These are phyloP conservation scores for Elysia chlorotica DNA, from an alignment of 1,140 invertebrate genomes.

Conservation along the genomic window DNA sequence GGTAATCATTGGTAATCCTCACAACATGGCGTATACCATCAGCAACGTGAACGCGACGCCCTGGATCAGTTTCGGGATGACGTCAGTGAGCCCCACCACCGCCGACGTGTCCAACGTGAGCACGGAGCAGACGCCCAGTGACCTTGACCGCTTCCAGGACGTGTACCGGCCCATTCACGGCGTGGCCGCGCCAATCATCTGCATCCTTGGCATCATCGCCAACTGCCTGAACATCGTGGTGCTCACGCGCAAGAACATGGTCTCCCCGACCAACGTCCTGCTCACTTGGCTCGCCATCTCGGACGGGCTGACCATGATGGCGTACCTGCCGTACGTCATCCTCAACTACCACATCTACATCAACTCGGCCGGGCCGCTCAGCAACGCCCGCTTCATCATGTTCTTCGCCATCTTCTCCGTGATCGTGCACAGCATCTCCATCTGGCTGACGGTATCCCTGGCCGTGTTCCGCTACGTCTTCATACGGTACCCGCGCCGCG, in stretches of 20 bases:
- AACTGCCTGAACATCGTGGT: conserved; percentile 90
- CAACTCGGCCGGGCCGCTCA: conserved; percentile 32
- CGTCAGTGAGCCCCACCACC: not conserved
- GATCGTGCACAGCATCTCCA: conserved; percentile 90
- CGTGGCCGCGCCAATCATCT: conserved; percentile 75
- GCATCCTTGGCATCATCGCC: conserved; percentile 85
- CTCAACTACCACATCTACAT: conserved; percentile 52
- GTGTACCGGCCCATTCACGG: conserved; percentile 69
- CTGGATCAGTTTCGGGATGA: not conserved
- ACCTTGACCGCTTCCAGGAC: conserved; percentile 35
- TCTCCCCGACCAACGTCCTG: conserved; percentile 81
- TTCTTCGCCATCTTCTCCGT: conserved; percentile 70
- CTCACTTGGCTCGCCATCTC: conserved; percentile 83
- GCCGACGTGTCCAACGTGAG: not conserved
- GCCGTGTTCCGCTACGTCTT: conserved; percentile 80
- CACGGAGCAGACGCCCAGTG: conserved; percentile 15
- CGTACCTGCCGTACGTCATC: conserved; percentile 56
- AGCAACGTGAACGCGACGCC: conserved; percentile 1
- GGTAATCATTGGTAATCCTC: not conserved
- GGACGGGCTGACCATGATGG: conserved; percentile 82
- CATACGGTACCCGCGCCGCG: conserved; percentile 52
- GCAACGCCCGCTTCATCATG: conserved; percentile 47
- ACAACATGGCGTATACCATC: conserved; percentile 4
- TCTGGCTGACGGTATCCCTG: conserved; percentile 89
- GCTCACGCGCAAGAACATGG: conserved; percentile 82